phyloP scores from a whole-genome alignment of 2,888 invertebrate genomes.

The Pasiphila rectangulata region DNA sequence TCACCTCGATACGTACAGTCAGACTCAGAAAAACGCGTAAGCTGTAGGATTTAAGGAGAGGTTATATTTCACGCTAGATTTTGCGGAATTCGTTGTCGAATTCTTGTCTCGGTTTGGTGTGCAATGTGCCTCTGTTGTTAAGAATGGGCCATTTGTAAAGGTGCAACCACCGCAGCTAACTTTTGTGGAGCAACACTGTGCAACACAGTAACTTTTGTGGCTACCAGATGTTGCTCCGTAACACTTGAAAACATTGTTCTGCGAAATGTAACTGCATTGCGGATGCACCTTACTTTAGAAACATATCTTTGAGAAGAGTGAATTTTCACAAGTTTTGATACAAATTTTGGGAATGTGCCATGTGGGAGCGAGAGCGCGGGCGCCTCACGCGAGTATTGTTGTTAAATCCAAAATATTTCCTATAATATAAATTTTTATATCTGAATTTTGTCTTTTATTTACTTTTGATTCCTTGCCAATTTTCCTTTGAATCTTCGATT shows the following conservation, averaged over 20 bases:
- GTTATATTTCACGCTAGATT: no score
- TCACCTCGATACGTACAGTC: background rate
- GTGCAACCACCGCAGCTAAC: no score
- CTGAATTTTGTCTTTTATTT: constrained; percentile 61
- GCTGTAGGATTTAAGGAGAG: no score
- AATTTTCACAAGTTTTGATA: constrained; percentile 16
- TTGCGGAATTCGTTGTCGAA: no score
- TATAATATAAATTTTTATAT: constrained; percentile 81
- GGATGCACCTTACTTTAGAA: no score
- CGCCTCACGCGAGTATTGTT: constrained; percentile 55
- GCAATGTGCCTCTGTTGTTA: background rate
- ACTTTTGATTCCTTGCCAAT: background rate
- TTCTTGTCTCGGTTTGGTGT: no score
- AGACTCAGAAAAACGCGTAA: background rate
- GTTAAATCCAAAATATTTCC: constrained; percentile 81
- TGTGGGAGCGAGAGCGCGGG: constrained; percentile 45
- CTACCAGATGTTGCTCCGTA: no score
- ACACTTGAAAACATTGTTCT: no score
- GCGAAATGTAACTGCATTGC: constrained; percentile 26
- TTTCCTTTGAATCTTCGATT: no score
- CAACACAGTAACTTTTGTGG: no score
- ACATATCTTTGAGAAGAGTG: constrained; percentile 18
- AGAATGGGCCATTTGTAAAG: background rate
- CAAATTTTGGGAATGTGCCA: constrained; percentile 55
- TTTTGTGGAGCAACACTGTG: no score